Evolutionary conservation across 2,113 vertebrate species (phyloP).

Genomic region (Megaceryle maxima): DNA sequence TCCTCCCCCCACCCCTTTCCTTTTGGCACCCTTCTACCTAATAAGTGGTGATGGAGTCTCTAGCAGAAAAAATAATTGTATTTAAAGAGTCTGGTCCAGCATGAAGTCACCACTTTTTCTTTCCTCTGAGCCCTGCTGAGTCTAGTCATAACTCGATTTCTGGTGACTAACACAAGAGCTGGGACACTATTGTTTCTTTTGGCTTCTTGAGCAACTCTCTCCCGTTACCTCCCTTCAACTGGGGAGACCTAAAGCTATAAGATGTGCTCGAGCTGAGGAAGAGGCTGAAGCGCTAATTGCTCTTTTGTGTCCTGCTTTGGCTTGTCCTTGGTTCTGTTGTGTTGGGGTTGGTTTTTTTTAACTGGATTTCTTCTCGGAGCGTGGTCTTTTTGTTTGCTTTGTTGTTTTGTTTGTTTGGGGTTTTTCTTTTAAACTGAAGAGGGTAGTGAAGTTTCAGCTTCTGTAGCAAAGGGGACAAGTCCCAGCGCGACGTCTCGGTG

Average conservation of each 20-base stretch:
- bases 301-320: not conserved
- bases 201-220: conserved; percentile 57
- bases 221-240: conserved; percentile 29
- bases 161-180: conserved; percentile 20
- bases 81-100: conserved; percentile 17
- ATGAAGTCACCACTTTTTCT: conserved; percentile 53
- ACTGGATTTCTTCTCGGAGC: not conserved
- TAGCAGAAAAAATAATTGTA: not conserved
- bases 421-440: not conserved
- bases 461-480: not conserved
- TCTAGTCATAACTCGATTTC: conserved; percentile 46
- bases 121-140: conserved; percentile 38
- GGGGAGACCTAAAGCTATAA: conserved; percentile 19
- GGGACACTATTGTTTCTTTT: conserved; percentile 58
- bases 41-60: conserved; percentile 29
- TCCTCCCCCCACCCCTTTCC: not conserved
- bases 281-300: not conserved
- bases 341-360: not conserved
- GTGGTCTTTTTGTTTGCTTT: too few relatives aligned
- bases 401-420: not conserved
- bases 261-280: not conserved
- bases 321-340: not conserved
- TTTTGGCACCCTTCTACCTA: conserved; percentile 17
- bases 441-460: not conserved
- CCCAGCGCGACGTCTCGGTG: rapidly evolving